A percentile compares a stretch with the other conserved stretches of the same genome.
Conservation (phyloP, 2,113 vertebrate genomes). For the Drymodes brunneopygia region DNA sequence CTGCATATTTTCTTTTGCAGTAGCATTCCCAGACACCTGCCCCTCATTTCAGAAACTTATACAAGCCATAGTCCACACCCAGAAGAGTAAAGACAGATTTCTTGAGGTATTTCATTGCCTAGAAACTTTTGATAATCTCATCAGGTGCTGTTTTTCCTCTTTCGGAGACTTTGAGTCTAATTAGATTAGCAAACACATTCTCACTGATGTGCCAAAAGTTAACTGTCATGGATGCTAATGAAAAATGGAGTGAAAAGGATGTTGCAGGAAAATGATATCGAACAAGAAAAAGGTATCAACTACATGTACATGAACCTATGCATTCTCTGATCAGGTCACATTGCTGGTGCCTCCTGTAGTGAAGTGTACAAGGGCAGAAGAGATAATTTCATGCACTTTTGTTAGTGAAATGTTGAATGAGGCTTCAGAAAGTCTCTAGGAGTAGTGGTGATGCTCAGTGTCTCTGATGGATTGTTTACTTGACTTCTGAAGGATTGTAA, state of each 20-base stretch:
- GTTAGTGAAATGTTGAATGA: not conserved
- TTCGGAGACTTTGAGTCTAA: not conserved
- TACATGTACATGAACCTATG: not conserved
- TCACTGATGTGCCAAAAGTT: not conserved
- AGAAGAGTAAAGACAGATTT: not conserved
- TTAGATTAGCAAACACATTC: not conserved
- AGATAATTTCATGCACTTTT: not conserved
- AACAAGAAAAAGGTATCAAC: not conserved
- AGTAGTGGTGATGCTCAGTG: not conserved
- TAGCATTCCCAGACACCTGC: slow-evolving; percentile 10
- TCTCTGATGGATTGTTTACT: not conserved
- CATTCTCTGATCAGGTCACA: not conserved
- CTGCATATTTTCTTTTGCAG: not conserved
- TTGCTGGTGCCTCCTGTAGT: not conserved
- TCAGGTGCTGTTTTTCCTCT: not conserved
- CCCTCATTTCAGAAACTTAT: not conserved
- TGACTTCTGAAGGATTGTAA: not conserved
- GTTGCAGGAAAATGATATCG: not conserved
- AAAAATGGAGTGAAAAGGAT: not conserved
- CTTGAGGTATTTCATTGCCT: not conserved
- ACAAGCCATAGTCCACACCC: not conserved
- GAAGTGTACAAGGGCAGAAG: not conserved
- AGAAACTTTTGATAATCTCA: not conserved
- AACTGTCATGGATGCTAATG: not conserved
- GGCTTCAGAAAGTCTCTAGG: not conserved